Evolutionary conservation across 2,888 invertebrate genomes (phyloP).

Genomic region (Drosophila fulvimacula): DNA sequence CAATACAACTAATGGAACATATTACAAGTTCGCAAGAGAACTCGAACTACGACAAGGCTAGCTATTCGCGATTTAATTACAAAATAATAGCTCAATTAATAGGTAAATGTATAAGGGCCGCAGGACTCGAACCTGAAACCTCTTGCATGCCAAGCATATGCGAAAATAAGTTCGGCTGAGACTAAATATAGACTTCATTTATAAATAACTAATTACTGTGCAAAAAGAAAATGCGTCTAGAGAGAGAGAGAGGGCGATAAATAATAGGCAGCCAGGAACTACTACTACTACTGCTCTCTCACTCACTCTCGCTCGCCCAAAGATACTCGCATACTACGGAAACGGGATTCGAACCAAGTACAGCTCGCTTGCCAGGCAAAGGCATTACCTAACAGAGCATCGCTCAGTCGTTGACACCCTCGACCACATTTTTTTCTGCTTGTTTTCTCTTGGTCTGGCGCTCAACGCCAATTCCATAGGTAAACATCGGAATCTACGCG

Average conservation of each 20-base stretch:
- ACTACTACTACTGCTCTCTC: no score
- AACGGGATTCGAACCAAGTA: neutral
- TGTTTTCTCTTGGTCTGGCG: constrained; percentile 19
- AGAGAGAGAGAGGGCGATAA: no score
- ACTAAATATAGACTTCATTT: neutral
- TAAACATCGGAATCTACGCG: constrained; percentile 61
- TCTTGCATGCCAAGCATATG: neutral
- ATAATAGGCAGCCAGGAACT: no score
- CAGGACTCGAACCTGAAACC: neutral
- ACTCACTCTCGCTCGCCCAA: no score
- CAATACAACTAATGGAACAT: neutral
- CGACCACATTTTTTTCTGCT: constrained; percentile 12
- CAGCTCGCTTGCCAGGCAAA: neutral
- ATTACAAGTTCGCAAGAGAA: neutral
- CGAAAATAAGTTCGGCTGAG: neutral
- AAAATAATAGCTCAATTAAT: neutral
- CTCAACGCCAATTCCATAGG: constrained; percentile 71
- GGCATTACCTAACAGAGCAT: constrained; percentile 1
- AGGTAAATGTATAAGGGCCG: neutral
- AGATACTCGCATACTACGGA: no score
- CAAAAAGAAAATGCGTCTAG: no score
- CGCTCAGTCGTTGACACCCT: neutral
- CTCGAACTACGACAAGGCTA: no score
- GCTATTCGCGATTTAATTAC: neutral
- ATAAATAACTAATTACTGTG: neutral